These are phyloP conservation scores for Chrysopa pallens DNA, from an alignment of 1,140 invertebrate species.

Conservation along the genomic window DNA sequence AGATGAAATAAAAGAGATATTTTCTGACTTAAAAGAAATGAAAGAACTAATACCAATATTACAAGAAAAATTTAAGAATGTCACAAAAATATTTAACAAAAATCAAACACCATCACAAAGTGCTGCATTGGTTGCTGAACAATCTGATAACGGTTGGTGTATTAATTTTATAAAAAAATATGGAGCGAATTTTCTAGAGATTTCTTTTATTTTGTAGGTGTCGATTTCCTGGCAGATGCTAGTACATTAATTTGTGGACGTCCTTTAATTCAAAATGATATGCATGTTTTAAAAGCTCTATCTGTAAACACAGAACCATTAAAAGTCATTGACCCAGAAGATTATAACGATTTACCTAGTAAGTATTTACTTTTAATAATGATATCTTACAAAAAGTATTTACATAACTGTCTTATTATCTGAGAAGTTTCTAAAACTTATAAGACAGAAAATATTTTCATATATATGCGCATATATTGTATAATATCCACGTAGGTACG, in stretches of 20 bases:
- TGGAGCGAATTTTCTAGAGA: not conserved
- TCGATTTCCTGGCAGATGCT: slow-evolving; percentile 26
- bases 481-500: too few species aligned
- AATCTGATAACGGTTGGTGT: too few species aligned
- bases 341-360: slow-evolving; percentile 39
- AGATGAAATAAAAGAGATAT: too few species aligned
- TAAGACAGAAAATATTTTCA: too few species aligned
- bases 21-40: slow-evolving; percentile 1
- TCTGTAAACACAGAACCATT: slow-evolving; percentile 22
- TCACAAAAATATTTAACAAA: slow-evolving; percentile 2
- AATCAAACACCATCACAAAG: not conserved
- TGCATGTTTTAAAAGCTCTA: slow-evolving; percentile 26
- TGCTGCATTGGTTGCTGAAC: too few species aligned
- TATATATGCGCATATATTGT: too few species aligned
- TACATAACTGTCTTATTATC: too few species aligned
- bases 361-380: slow-evolving; percentile 12
- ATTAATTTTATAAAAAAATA: not conserved
- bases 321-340: slow-evolving; percentile 28
- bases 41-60: not conserved
- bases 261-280: slow-evolving; percentile 24
- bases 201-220: slow-evolving; percentile 12
- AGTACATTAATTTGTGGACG: slow-evolving; percentile 40
- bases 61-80: not conserved
- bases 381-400: too few species aligned
- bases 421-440: too few species aligned